phyloP scores from a whole-genome alignment of 2,797 vertebrate species.

The Parauchenoglanis ngamensis region DNA sequence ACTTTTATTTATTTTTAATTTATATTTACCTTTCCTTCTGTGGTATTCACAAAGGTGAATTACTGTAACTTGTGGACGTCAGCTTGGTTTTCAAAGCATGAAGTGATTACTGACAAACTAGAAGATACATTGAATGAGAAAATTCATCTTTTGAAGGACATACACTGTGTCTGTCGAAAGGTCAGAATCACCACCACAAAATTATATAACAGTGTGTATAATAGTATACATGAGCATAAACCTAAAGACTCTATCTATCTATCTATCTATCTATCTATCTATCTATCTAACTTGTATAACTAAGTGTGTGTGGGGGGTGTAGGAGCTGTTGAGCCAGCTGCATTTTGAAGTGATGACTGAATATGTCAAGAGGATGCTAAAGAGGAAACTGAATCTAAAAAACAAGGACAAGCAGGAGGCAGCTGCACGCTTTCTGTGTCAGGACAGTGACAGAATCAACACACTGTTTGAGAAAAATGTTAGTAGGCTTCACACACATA shows the following conservation, averaged over 20 bases:
- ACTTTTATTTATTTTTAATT: too few relatives aligned
- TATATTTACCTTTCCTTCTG: neutral
- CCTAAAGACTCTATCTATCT: neutral
- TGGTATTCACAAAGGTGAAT: neutral
- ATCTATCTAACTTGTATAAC: neutral
- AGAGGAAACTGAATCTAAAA: constrained; percentile 74
- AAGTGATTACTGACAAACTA: constrained; percentile 13
- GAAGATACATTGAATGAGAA: constrained; percentile 13
- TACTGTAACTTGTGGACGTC: constrained; percentile 36
- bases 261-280: neutral
- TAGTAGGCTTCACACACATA: constrained; percentile 45
- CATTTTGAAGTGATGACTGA: constrained; percentile 77
- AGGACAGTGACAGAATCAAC: constrained; percentile 68
- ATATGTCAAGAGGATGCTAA: constrained; percentile 80
- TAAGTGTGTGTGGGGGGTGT: constrained; percentile 19
- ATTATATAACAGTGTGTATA: neutral
- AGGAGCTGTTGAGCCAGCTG: constrained; percentile 76
- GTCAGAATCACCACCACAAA: constrained; percentile 16
- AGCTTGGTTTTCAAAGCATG: constrained; percentile 22
- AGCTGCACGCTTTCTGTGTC: constrained; percentile 70
- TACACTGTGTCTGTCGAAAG: constrained; percentile 32
- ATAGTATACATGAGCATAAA: neutral
- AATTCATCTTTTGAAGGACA: neutral
- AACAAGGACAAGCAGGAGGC: constrained; percentile 71
- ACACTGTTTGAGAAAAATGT: constrained; percentile 75